phyloP scores from a whole-genome alignment of 2,888 invertebrate species.

The Zaprionus obscuricornis region DNA sequence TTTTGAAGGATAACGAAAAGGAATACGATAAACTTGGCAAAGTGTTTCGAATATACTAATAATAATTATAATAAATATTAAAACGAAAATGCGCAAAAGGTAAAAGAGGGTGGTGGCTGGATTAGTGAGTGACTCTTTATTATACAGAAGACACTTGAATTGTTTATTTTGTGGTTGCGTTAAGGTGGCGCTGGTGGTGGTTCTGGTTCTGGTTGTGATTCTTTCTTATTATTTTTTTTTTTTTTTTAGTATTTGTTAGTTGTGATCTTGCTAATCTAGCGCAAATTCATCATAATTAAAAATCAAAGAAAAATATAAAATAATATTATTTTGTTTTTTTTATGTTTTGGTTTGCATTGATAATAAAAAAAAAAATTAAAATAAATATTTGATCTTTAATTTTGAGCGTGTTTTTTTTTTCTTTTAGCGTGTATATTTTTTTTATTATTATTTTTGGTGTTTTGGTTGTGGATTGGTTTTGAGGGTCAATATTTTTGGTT shows the following conservation, averaged over 20 bases:
- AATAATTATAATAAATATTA: slow-evolving; percentile 5
- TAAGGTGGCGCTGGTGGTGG: slow-evolving; percentile 30
- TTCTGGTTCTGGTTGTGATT: slow-evolving; percentile 25
- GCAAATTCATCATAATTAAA: slow-evolving; percentile 30
- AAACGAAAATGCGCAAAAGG: no score
- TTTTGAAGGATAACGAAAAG: slow-evolving; percentile 24
- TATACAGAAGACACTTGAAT: slow-evolving; percentile 62
- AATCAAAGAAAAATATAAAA: slow-evolving; percentile 10
- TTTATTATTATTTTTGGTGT: slow-evolving; percentile 41
- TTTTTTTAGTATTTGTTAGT: slow-evolving; percentile 43
- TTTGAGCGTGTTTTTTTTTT: slow-evolving; percentile 26
- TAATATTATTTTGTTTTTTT: slow-evolving; percentile 11
- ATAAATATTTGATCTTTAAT: slow-evolving; percentile 2
- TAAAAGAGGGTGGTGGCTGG: no score
- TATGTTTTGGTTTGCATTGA: slow-evolving; percentile 48
- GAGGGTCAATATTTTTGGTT: slow-evolving; percentile 52
- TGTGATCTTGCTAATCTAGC: slow-evolving; percentile 26
- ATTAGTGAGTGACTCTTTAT: slow-evolving; percentile 39
- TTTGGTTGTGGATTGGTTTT: slow-evolving; percentile 14
- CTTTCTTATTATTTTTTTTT: no score
- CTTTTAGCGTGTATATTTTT: slow-evolving; percentile 40
- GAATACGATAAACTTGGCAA: slow-evolving; percentile 47
- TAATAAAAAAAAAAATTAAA: slow-evolving; percentile 14
- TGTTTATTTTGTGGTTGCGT: slow-evolving; percentile 38
- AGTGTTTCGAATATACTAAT: slow-evolving; percentile 57